Evolutionary conservation across 1,140 invertebrate genomes (phyloP), one percentile per base, ranked within the genome.

Genomic region (Galendromus occidentalis): DNA sequence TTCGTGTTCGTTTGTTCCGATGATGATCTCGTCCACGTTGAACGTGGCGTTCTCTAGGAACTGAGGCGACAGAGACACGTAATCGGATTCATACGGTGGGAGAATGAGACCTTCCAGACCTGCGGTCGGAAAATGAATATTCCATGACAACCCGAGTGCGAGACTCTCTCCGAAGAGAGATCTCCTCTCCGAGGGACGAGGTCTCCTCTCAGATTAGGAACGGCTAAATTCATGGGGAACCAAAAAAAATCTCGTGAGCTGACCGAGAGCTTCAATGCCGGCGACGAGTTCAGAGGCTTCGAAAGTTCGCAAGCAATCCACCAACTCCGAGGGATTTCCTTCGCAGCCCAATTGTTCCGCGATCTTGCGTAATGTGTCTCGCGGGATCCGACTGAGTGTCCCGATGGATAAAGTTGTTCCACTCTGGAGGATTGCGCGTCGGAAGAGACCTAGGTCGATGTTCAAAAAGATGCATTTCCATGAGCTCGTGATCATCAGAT

Each of bases 1-100:
- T 22, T 59, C 51, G 22, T 59, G 51, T 9, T 59, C 25, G 22
- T 59, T 59, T 59, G 51, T 59, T 6, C 51, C 51, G 33, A 59
- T 59, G 22, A 59, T 59, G 1, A 59, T 25, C 22, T 59, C 25
- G 14, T 59, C 51, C 25, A 59, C 51, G 9, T 59, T 59, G 33
- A 59, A 59, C 2, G 14, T 33, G 1, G 22, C 51, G 14, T 25
- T 25, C 51, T 59, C 51, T 4, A 59, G 51, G 17, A 20, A 33
- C 14, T 25, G 25, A 12, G 51, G 51, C 25, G 25, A 25, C 17
- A 59, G 51, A 5, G 51, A 59, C n/a, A 33, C 22, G 51, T 59
- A 59, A 22, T 59, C 51, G 14, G 51, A 59, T 59, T 59, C 51
- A 22, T 29, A 25, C 33, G 51, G 51, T 18, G 51, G 51, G 14